These are phyloP conservation scores for Donacobius atricapilla DNA, from an alignment of 2,113 vertebrate species.

Conservation along the genomic window DNA sequence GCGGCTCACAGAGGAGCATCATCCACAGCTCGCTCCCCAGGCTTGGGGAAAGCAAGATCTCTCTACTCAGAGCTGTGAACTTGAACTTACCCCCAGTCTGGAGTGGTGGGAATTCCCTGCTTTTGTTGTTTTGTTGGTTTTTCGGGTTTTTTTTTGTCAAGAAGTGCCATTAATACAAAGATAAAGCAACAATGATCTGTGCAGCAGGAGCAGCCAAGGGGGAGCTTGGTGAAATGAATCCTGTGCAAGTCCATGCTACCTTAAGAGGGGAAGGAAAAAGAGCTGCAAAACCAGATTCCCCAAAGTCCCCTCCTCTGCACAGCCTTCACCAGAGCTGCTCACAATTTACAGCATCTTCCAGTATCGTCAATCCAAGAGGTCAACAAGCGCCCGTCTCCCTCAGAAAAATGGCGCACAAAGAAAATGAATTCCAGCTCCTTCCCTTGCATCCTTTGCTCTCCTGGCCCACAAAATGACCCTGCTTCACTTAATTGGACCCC, in stretches of 20 bases:
- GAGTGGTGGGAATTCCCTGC: background rate
- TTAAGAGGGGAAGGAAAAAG: background rate
- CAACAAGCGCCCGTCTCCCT: background rate
- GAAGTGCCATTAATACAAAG: background rate
- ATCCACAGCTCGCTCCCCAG: background rate
- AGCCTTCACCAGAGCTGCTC: background rate
- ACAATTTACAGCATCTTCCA: background rate
- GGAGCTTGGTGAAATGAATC: background rate
- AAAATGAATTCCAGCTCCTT: background rate
- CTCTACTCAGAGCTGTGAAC: background rate
- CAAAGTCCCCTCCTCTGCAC: background rate
- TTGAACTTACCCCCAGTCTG: background rate
- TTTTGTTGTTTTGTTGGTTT: background rate
- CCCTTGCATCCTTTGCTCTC: background rate
- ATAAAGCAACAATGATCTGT: background rate
- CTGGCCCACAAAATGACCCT: background rate
- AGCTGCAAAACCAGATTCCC: background rate
- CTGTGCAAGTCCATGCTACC: accelerated
- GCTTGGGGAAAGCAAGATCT: background rate
- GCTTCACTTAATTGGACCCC: background rate
- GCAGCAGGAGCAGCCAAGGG: background rate
- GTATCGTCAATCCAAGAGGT: background rate
- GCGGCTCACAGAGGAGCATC: background rate
- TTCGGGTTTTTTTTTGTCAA: background rate
- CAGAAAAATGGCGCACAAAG: accelerated